phyloP scores from a whole-genome alignment of 2,797 vertebrate genomes.

The Anguilla pacifica region DNA sequence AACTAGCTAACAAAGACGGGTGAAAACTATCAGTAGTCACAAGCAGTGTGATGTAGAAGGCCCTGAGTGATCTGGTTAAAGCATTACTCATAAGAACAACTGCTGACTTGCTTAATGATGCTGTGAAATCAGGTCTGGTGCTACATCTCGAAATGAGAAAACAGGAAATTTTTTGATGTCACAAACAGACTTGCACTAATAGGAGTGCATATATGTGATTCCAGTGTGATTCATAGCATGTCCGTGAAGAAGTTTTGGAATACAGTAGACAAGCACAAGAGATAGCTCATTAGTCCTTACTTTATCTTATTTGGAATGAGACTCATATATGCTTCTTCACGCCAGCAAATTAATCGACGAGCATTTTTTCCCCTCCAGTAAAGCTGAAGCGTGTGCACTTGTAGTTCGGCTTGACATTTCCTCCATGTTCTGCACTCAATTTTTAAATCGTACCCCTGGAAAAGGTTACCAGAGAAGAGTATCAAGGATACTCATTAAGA shows the following conservation, averaged over 20 bases:
- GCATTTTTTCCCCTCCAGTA: not conserved
- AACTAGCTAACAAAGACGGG: not conserved
- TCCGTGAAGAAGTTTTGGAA: not conserved
- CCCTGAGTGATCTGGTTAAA: not conserved
- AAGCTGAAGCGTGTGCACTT: not conserved
- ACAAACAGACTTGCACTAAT: not conserved
- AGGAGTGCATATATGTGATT: not conserved
- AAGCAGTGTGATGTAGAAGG: not conserved
- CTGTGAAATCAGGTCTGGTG: not conserved
- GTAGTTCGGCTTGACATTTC: not conserved
- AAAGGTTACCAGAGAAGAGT: not conserved
- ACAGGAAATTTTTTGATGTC: not conserved
- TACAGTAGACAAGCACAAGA: not conserved
- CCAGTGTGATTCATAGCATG: not conserved
- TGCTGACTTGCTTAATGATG: not conserved
- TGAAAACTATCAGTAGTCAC: not conserved
- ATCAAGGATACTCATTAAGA: constrained; percentile 20
- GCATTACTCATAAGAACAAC: not conserved
- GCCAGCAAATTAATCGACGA: not conserved
- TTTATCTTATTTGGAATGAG: not conserved
- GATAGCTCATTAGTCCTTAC: too few relatives aligned
- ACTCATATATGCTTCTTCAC: not conserved
- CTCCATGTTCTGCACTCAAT: not conserved
- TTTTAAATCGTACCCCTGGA: not conserved
- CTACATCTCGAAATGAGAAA: not conserved